A percentile compares a stretch with the other conserved stretches of the same genome.
These are phyloP conservation scores for Epinephelus cyanopodus DNA, from an alignment of 2,113 vertebrate species.

Conservation along the genomic window DNA sequence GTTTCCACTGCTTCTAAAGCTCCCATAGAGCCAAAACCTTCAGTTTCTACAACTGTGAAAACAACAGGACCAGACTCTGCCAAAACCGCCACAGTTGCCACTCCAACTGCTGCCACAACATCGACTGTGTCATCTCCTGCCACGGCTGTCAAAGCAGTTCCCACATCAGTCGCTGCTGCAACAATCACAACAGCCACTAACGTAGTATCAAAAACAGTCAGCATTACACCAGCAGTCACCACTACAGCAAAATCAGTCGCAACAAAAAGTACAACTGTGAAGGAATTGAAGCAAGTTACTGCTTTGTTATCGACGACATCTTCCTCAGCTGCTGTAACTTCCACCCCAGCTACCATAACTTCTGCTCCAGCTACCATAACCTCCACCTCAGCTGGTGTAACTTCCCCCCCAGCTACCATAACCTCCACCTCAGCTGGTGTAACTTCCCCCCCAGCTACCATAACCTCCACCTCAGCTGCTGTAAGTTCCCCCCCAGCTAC, in stretches of 20 bases:
- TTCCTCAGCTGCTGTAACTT: neutral
- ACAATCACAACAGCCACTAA: neutral
- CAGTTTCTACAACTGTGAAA: slow-evolving; percentile 7
- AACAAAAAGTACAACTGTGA: slow-evolving; percentile 9
- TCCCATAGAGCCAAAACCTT: slow-evolving; percentile 20
- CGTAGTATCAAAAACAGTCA: neutral
- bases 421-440: neutral
- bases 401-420: neutral
- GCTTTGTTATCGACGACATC: neutral
- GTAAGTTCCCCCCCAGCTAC: neutral
- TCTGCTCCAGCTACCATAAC: neutral
- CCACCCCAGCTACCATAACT: neutral
- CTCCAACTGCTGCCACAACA: neutral
- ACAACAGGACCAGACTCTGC: slow-evolving; percentile 16
- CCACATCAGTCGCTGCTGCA: slow-evolving; percentile 18
- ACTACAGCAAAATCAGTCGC: slow-evolving; percentile 32
- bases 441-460: neutral
- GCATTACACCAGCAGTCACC: slow-evolving; percentile 9
- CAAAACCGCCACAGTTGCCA: slow-evolving; percentile 6
- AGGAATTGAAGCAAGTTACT: neutral
- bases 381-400: neutral
- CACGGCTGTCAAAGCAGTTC: neutral
- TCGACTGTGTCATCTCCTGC: neutral
- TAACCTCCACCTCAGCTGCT: neutral
- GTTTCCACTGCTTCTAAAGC: slow-evolving; percentile 18